These are phyloP conservation scores for Hoplostethus atlanticus DNA, from an alignment of 2,797 vertebrate genomes.

Conservation along the genomic window DNA sequence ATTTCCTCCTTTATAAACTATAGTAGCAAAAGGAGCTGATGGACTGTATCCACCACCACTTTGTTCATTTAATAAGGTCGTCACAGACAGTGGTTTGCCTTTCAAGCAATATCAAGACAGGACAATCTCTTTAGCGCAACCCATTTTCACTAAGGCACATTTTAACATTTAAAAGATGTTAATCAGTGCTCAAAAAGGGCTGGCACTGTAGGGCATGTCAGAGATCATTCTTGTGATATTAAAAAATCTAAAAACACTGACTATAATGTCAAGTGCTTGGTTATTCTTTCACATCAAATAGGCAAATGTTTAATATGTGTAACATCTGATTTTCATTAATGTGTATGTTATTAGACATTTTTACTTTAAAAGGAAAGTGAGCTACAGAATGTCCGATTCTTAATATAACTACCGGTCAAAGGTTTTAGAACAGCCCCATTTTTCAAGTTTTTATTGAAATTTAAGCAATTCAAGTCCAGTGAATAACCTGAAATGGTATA, in stretches of 20 bases:
- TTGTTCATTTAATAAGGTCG: constrained; percentile 13
- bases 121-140: neutral
- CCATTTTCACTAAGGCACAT: too few species aligned
- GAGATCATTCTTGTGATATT: neutral
- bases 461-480: too few species aligned
- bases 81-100: constrained; percentile 5
- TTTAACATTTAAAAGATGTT: too few species aligned
- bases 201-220: neutral
- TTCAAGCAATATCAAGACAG: neutral
- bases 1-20: constrained; percentile 16
- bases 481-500: too few species aligned
- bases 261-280: neutral
- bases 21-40: neutral
- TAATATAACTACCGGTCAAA: neutral
- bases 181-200: constrained; percentile 1
- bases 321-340: neutral
- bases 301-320: neutral
- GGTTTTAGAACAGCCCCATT: too few species aligned
- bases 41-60: constrained; percentile 9
- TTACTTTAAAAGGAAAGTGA: neutral
- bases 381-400: neutral
- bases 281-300: neutral
- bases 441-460: too few species aligned
- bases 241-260: neutral
- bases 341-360: neutral